Evolutionary conservation across 2,797 vertebrate species (phyloP), one percentile per base, ranked within the genome.

Genomic region (Pipistrellus kuhlii): DNA sequence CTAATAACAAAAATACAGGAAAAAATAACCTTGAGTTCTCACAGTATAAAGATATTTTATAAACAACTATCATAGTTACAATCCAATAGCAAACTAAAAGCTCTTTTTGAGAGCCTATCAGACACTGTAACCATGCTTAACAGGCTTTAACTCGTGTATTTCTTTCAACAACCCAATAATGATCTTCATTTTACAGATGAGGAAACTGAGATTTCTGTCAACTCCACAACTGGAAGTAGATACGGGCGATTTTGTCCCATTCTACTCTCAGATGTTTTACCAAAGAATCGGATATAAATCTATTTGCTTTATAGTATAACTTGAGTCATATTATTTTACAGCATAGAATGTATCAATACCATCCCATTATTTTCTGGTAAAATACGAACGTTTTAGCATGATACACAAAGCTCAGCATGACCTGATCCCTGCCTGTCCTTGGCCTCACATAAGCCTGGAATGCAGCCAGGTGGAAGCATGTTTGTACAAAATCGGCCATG

Each of bases 1-100:
- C 55, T 30, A 75, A 35, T 66, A 64, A n/a, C 30, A 94, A 94
- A 93, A 82, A 72, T 44, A 66, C 0, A 77, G 30, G 11, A 30
- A 46, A 68, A 88, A 72, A 66, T 35, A 55, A 83, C 15, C n/a
- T 86, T 55, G 7, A 78, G 38, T 75, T 62, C 75, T 78, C 78
- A 72, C 8, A 9, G 53, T 48, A 90, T 48, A 90, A 89, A 20
- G 23, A 23, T 66, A 88, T 64, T 85, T 75, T 86, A 69, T 51
- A 62, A 91, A 75, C 13, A 87, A 44, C 17, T 73, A n/a, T n/a
- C n/a, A n/a, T n/a, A 73, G 23, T 85, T 91, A 94, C 2, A 85
- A 46, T 83, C 18, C 77, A 66, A 80, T 1, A 81, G n/a, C 30
- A 81, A 84, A 91, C 83, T 84, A 76, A 92, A 95, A 94, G 57